A percentile compares a stretch with the other conserved stretches of the same genome.
phyloP scores from a whole-genome alignment of 2,888 invertebrate genomes.

The Aleiodes testaceus region DNA sequence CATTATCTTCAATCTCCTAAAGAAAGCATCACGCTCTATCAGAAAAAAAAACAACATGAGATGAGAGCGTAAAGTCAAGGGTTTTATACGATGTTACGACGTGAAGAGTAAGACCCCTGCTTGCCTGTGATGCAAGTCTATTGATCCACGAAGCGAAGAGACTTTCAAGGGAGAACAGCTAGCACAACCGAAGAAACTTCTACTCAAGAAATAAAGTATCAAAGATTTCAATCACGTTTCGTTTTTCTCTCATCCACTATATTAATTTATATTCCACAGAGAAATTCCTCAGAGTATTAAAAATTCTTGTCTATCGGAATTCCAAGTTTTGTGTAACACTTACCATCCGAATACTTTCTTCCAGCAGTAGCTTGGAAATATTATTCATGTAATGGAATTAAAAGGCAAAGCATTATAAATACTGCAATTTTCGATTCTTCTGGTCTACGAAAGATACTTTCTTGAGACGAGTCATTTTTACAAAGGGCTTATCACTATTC shows the following conservation, averaged over 20 bases:
- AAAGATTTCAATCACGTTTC: conserved; percentile 50
- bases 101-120: conserved; percentile 41
- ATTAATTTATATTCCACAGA: too few species aligned
- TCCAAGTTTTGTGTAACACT: conserved; percentile 35
- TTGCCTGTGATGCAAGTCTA: conserved; percentile 56
- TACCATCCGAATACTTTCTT: conserved; percentile 52
- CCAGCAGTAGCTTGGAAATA: conserved; percentile 50
- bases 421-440: too few species aligned
- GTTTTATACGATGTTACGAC: conserved; percentile 23
- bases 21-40: conserved; percentile 1
- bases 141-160: conserved; percentile 62
- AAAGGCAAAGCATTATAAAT: background rate
- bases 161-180: conserved; percentile 52
- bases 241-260: background rate
- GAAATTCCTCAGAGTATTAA: too few species aligned
- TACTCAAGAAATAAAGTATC: conserved; percentile 56
- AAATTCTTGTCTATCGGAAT: too few species aligned
- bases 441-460: too few species aligned
- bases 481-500: background rate
- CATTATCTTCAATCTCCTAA: background rate
- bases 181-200: conserved; percentile 57
- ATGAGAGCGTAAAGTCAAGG: conserved; percentile 6
- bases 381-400: too few species aligned
- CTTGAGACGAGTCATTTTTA: conserved; percentile 9
- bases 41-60: conserved; percentile 23